Evolutionary conservation across 1,140 invertebrate species (phyloP), one percentile per base, ranked within the genome.

Genomic region (Mycetomoellerius zeteki): DNA sequence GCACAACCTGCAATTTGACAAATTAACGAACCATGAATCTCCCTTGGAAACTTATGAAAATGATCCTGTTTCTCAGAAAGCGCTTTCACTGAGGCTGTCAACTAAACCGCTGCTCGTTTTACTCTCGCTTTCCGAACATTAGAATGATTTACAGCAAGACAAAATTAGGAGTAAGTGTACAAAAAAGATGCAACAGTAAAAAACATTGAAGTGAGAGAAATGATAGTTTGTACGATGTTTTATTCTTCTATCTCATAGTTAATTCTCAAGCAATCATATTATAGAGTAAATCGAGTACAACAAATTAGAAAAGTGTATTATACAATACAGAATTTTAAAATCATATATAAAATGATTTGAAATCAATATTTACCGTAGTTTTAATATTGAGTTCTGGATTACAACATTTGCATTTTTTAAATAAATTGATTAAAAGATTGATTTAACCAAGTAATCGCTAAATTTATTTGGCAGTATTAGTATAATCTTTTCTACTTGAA

Each of bases 41-140:
- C 43, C 43, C n/a, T 80, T 52, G 76, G 12, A 52, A 67, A 52
- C 21, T 78, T 50, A 80, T 67, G 76, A 52, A 65, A 67, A 67
- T 27, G 27, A 6, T 52, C 14, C n/a, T 52, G 43, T 52, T 80
- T 80, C 76, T 62, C 27, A 47, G 76, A 80, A 80, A 67, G 76
- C 43, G n/a, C 76, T 80, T 80, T 80, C 76, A 80, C 60, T 47
- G n/a, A 67, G 43, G 6, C 43, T 19, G 47, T 80, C 60, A 43
- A 64, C 27, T 64, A 47, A 64, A 21, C 19, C 60, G 24, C 43
- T 24, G 37, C 24, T 67, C 60, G 19, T 52, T 67, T 30, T 47
- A 67, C 43, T 80, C 27, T 80, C 60, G n/a, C 43, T 80, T 67
- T 67, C n/a, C 27, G 19, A 64, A 7, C 8, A 19, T 81, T 33